Evolutionary conservation across 1,140 invertebrate species (phyloP).

Genomic region (Drosophila biarmipes): DNA sequence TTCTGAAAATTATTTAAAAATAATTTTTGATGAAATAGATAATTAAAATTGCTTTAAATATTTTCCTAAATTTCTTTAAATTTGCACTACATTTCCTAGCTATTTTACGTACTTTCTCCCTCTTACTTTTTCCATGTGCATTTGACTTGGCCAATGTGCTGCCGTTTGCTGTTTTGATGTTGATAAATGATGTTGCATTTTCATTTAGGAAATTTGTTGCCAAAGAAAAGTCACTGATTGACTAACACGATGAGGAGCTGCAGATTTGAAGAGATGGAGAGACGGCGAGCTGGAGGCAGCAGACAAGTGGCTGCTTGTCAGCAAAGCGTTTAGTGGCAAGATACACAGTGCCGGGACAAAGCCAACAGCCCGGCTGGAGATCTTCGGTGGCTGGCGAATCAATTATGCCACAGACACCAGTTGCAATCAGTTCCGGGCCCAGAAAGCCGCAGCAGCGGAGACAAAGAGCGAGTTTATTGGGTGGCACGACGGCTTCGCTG

Average conservation of each 20-base stretch:
- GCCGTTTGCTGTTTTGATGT: constrained; percentile 76
- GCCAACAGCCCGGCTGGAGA: background rate
- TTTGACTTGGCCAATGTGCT: constrained; percentile 65
- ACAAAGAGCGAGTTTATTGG: constrained; percentile 19
- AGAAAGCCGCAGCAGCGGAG: constrained; percentile 28
- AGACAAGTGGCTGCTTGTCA: constrained; percentile 73
- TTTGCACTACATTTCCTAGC: background rate
- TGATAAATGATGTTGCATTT: constrained; percentile 83
- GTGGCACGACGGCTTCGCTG: constrained; percentile 26
- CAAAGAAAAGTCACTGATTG: constrained; percentile 81
- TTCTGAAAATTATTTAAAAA: too few species aligned
- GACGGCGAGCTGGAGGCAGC: constrained; percentile 48
- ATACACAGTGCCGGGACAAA: constrained; percentile 40
- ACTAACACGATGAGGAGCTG: constrained; percentile 60
- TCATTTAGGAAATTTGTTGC: constrained; percentile 80
- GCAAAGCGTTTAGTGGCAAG: constrained; percentile 79
- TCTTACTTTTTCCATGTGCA: constrained; percentile 10
- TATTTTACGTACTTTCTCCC: background rate
- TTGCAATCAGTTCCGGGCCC: constrained; percentile 52
- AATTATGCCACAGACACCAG: constrained; percentile 79
- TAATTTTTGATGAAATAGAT: too few species aligned
- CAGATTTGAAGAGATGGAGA: constrained; percentile 34
- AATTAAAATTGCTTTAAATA: too few species aligned
- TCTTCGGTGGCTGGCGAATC: constrained; percentile 66
- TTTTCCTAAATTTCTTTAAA: background rate